Percentiles rank a stretch among this genome's conserved stretches.
Conservation (phyloP, 2,888 invertebrate genomes). For the Drosophila kambysellisi region DNA sequence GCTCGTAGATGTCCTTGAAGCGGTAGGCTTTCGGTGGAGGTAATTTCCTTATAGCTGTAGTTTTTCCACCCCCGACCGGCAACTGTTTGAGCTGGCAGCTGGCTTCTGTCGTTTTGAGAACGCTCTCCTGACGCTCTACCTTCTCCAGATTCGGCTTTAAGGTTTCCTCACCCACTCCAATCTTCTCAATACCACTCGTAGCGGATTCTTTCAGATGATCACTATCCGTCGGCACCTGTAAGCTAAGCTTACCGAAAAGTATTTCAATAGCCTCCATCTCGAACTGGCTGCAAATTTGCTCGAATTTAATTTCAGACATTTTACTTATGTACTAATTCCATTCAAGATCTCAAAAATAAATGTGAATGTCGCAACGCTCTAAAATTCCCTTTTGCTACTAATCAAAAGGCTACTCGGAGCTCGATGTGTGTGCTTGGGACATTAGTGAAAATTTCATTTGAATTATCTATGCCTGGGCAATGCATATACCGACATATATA, state of each 20-base stretch:
- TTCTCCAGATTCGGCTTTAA: constrained; percentile 12
- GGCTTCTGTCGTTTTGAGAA: constrained; percentile 9
- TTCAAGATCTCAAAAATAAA: not conserved
- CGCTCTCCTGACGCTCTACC: constrained; percentile 25
- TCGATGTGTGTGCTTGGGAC: not conserved
- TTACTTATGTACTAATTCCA: constrained; percentile 8
- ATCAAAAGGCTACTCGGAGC: constrained; percentile 57
- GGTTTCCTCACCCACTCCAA: not conserved
- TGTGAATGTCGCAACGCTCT: not conserved
- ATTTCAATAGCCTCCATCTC: not conserved
- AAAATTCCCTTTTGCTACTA: constrained; percentile 11
- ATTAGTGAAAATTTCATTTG: constrained; percentile 39
- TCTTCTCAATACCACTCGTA: not conserved
- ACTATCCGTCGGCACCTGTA: not conserved
- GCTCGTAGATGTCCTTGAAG: constrained; percentile 69
- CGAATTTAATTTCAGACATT: constrained; percentile 47
- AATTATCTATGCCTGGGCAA: constrained; percentile 18
- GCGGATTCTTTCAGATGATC: not conserved
- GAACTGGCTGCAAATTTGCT: constrained; percentile 9
- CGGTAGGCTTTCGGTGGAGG: constrained; percentile 52
- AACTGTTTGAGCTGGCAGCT: constrained; percentile 15
- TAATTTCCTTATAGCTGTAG: not conserved
- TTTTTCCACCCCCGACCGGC: not conserved
- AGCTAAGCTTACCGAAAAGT: constrained; percentile 13
- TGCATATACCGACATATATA: not conserved